Percentiles rank a stretch among this genome's conserved stretches.
phyloP scores from a whole-genome alignment of 2,888 invertebrate species.

The Melikaiella ostensackeni region DNA sequence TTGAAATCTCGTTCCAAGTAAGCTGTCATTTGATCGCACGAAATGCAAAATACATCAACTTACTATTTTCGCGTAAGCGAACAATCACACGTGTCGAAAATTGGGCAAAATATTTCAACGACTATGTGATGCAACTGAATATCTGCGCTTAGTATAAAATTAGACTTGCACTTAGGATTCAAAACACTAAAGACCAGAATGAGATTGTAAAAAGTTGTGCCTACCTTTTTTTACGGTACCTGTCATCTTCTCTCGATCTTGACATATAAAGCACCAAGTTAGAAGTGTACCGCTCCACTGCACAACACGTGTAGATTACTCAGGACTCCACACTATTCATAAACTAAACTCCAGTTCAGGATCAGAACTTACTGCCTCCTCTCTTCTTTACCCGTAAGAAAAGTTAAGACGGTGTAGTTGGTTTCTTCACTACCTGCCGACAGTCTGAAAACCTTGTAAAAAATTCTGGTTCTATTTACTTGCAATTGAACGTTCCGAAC shows the following conservation, averaged over 20 bases:
- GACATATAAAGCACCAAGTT: not conserved
- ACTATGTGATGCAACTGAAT: not conserved
- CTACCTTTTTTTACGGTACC: not conserved
- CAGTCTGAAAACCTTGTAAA: not conserved
- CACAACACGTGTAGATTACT: not conserved
- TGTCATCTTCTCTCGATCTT: not conserved
- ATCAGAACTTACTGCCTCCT: not conserved
- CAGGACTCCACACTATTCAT: not conserved
- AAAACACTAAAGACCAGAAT: not conserved
- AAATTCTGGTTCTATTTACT: not conserved
- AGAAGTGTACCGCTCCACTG: not conserved
- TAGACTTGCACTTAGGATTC: not conserved
- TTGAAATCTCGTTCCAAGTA: not conserved
- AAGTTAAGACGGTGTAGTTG: not conserved
- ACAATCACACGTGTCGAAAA: not conserved
- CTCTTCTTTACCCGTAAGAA: not conserved
- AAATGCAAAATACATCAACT: not conserved
- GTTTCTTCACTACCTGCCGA: not conserved
- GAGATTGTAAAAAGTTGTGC: not conserved
- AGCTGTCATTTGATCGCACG: not conserved
- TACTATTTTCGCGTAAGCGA: not conserved
- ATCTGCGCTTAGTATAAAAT: not conserved
- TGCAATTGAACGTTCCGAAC: not conserved
- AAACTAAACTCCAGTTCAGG: constrained; percentile 7
- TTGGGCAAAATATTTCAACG: not conserved